phyloP scores from a whole-genome alignment of 2,888 invertebrate species.

The Meandrusa payeni region DNA sequence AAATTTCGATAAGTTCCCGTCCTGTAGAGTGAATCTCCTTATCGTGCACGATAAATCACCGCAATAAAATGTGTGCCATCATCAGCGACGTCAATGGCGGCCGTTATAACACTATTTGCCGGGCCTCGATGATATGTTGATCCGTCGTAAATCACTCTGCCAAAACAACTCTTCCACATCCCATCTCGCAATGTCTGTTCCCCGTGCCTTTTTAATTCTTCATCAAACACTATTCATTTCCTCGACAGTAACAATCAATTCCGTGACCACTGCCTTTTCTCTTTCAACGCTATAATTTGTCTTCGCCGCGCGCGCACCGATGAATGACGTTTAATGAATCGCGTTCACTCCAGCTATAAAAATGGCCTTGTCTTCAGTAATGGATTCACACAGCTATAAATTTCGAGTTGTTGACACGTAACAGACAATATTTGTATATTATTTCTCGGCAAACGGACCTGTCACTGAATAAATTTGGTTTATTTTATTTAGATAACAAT shows the following conservation, averaged over 20 bases:
- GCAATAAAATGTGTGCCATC: constrained; percentile 30
- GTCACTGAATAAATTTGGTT: constrained; percentile 64
- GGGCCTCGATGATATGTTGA: constrained; percentile 51
- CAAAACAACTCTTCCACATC: constrained; percentile 43
- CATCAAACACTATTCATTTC: constrained; percentile 30
- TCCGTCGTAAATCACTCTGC: constrained; percentile 53
- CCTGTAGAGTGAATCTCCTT: background rate
- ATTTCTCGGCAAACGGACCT: constrained; percentile 60
- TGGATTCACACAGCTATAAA: constrained; percentile 58
- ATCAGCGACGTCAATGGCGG: constrained; percentile 16
- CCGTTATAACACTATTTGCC: constrained; percentile 42
- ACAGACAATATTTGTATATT: constrained; percentile 65
- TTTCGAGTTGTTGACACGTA: constrained; percentile 60
- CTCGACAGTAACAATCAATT: constrained; percentile 30
- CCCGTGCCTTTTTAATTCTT: constrained; percentile 32
- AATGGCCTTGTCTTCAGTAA: constrained; percentile 39
- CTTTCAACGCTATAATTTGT: constrained; percentile 25
- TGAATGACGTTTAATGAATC: constrained; percentile 34
- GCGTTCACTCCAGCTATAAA: constrained; percentile 24
- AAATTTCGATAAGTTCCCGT: constrained; percentile 13
- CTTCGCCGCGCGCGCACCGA: constrained; percentile 33
- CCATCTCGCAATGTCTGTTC: constrained; percentile 29
- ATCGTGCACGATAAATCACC: constrained; percentile 33
- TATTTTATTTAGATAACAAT: constrained; percentile 65
- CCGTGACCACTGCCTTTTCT: constrained; percentile 29